Conservation (phyloP, 2,797 vertebrate species). For the Streptopelia turtur region DNA sequence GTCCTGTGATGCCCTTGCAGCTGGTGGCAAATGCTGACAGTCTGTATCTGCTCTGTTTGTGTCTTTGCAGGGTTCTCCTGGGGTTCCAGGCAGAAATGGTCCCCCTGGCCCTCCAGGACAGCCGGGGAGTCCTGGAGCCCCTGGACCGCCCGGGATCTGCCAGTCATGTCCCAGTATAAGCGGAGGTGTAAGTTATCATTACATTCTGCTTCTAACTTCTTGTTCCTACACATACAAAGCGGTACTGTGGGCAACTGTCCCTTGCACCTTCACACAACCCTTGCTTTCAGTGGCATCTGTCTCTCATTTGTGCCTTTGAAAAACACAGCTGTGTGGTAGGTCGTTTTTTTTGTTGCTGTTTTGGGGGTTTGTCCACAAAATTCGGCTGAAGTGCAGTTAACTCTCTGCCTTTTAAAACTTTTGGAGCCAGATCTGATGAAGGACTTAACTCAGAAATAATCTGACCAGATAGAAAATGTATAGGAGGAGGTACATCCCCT, state of each 20-base stretch:
- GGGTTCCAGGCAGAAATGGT: slow-evolving; percentile 78
- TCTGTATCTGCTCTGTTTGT: background rate
- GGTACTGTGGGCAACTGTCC: background rate
- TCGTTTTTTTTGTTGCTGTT: background rate
- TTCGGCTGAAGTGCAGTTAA: background rate
- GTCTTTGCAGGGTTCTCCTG: slow-evolving; percentile 77
- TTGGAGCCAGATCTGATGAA: background rate
- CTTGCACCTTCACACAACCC: background rate
- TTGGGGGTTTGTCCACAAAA: background rate
- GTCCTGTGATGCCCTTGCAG: rapidly evolving
- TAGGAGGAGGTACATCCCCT: background rate
- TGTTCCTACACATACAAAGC: background rate
- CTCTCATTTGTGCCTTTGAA: background rate
- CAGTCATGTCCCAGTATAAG: slow-evolving; percentile 66
- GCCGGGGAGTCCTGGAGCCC: slow-evolving; percentile 78
- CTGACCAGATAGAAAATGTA: background rate
- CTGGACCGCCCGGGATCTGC: slow-evolving; percentile 78
- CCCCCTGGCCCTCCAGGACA: slow-evolving; percentile 76
- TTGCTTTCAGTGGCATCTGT: background rate
- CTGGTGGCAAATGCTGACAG: background rate
- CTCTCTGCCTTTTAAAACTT: background rate
- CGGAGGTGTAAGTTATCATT: slow-evolving; percentile 23
- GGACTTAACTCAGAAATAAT: background rate
- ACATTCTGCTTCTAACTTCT: background rate
- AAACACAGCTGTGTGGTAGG: background rate